Percentiles rank a stretch among this genome's conserved stretches.
phyloP scores from a whole-genome alignment of 2,113 vertebrate species.

The Pipra filicauda region DNA sequence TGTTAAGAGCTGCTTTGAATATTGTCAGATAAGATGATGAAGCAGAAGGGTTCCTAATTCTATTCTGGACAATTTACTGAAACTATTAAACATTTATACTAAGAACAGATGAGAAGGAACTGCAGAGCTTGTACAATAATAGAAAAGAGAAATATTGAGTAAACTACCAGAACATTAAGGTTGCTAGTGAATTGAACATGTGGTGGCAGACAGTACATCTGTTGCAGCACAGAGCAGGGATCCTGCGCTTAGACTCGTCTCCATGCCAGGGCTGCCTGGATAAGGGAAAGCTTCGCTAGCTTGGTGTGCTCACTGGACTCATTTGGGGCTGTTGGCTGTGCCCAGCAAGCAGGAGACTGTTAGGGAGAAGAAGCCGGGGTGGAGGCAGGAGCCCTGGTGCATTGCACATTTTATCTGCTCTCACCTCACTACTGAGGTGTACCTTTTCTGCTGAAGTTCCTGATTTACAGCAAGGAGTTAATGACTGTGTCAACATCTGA shows the following conservation, averaged over 20 bases:
- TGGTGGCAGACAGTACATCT: background rate
- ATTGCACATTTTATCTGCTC: background rate
- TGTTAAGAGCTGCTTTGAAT: background rate
- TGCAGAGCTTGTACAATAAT: background rate
- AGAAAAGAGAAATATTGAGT: background rate
- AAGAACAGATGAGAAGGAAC: background rate
- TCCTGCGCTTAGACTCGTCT: rapidly evolving
- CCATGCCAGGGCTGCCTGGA: rapidly evolving
- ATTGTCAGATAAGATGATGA: background rate
- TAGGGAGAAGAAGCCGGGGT: background rate
- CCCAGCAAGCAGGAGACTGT: too few relatives aligned
- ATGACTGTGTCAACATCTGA: background rate
- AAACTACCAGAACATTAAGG: background rate
- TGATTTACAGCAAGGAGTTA: background rate
- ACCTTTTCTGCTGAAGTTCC: background rate
- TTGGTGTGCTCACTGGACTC: rapidly evolving
- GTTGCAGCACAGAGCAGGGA: background rate
- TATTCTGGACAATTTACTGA: background rate
- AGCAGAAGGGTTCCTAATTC: background rate
- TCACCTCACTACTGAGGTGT: background rate
- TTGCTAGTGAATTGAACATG: background rate
- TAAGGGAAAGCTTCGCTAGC: background rate
- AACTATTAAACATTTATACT: background rate
- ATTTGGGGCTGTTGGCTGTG: background rate
- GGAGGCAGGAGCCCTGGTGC: background rate